Evolutionary conservation across 2,113 vertebrate species (phyloP).

Genomic region (Gnathonemus longibarbis): DNA sequence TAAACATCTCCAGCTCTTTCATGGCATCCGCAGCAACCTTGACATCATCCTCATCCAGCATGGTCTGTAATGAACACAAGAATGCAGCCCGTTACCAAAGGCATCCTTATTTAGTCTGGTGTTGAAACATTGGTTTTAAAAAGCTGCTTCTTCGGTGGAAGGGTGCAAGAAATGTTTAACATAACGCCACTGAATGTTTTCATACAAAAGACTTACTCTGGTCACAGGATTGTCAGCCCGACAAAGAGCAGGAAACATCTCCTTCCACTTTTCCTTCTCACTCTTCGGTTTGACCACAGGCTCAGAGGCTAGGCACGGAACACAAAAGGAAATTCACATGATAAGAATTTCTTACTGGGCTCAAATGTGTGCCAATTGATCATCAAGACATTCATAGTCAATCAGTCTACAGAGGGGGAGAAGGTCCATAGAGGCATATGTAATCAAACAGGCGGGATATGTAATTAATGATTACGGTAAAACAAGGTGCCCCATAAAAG

Average conservation of each 20-base stretch:
- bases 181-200: not conserved
- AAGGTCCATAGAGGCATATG: not conserved
- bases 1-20: constrained; percentile 89
- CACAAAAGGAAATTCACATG: not conserved
- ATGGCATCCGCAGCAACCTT: constrained; percentile 89
- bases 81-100: not conserved
- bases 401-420: not conserved
- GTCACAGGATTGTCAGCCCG: constrained; percentile 73
- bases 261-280: constrained; percentile 82
- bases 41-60: constrained; percentile 90
- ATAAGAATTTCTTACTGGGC: not conserved
- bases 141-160: constrained; percentile 43
- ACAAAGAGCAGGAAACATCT: constrained; percentile 88
- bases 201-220: constrained; percentile 57
- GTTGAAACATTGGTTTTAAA: not conserved
- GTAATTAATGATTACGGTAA: not conserved
- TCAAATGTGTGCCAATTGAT: not conserved
- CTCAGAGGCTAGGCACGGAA: constrained; percentile 38
- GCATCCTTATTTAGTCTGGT: not conserved
- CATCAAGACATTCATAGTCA: not conserved
- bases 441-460: not conserved
- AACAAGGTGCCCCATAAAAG: not conserved
- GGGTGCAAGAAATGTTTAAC: not conserved
- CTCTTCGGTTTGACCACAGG: constrained; percentile 63
- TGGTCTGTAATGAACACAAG: constrained; percentile 47